Evolutionary conservation across 2,888 invertebrate genomes (phyloP).

Genomic region (Agonopterix heracliana): DNA sequence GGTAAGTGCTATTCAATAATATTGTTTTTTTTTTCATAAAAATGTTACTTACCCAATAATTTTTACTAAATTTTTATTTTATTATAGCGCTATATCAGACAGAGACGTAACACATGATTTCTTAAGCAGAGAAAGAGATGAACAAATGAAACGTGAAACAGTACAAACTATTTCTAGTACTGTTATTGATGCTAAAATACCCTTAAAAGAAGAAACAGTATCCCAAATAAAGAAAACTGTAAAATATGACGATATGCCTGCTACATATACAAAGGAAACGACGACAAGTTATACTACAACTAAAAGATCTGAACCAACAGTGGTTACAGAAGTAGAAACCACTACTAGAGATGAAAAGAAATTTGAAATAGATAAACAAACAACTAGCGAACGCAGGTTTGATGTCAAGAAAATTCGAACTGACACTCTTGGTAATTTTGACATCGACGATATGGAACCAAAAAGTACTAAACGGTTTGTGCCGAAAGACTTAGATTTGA

Average conservation of each 20-base stretch:
- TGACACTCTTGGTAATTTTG: conserved; percentile 58
- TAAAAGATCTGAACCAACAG: conserved; percentile 27
- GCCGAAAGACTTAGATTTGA: conserved; percentile 40
- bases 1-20: conserved; percentile 38
- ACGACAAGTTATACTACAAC: conserved; percentile 33
- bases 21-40: background rate
- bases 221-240: conserved; percentile 6
- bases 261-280: conserved; percentile 34
- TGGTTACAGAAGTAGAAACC: conserved; percentile 24
- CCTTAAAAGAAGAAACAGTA: conserved; percentile 10
- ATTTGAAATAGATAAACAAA: conserved; percentile 22
- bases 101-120: conserved; percentile 49
- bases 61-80: conserved; percentile 12
- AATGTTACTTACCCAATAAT: background rate
- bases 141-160: conserved; percentile 51
- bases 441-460: conserved; percentile 34
- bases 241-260: conserved; percentile 13
- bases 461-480: conserved; percentile 37
- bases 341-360: conserved; percentile 26
- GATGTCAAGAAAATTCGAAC: conserved; percentile 62
- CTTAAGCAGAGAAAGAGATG: conserved; percentile 53
- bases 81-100: conserved; percentile 37
- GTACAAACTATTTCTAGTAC: conserved; percentile 11
- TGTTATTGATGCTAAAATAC: conserved; percentile 5
- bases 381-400: conserved; percentile 40